A percentile compares a stretch with the other conserved stretches of the same genome.
Evolutionary conservation across 2,888 invertebrate genomes (phyloP).

Genomic region (Gortyna flavago): DNA sequence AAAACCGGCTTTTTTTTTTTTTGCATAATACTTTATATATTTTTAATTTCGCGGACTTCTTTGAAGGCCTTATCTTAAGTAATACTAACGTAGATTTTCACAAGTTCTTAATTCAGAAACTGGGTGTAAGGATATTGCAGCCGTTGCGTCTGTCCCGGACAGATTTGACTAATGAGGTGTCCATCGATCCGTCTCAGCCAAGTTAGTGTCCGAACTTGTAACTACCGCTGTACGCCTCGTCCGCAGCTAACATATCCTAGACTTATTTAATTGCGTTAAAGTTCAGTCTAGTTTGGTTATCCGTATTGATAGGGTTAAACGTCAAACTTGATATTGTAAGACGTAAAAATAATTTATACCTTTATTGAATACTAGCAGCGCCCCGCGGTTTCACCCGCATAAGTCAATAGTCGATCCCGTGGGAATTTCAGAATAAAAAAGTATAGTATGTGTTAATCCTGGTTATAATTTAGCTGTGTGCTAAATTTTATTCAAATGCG

Average conservation of each 20-base stretch:
- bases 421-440: too few relatives aligned
- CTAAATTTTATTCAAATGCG: too few relatives aligned
- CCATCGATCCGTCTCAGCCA: constrained; percentile 27
- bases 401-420: too few relatives aligned
- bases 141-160: neutral
- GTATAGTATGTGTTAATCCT: too few relatives aligned
- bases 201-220: constrained; percentile 38
- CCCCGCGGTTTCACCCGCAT: too few relatives aligned
- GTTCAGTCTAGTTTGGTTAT: neutral
- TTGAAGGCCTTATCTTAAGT: too few relatives aligned
- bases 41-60: too few relatives aligned
- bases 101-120: neutral
- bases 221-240: neutral
- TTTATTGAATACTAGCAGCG: neutral
- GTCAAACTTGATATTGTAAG: neutral
- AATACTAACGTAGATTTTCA: too few relatives aligned
- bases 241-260: neutral
- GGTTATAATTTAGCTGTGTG: too few relatives aligned
- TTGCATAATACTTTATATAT: too few relatives aligned
- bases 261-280: constrained; percentile 8
- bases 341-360: neutral
- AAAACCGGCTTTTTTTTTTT: too few relatives aligned
- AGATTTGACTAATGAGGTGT: constrained; percentile 28
- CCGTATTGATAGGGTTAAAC: neutral
- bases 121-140: neutral